These are phyloP conservation scores for Tadarida brasiliensis DNA, from an alignment of 2,797 vertebrate genomes.

Conservation along the genomic window DNA sequence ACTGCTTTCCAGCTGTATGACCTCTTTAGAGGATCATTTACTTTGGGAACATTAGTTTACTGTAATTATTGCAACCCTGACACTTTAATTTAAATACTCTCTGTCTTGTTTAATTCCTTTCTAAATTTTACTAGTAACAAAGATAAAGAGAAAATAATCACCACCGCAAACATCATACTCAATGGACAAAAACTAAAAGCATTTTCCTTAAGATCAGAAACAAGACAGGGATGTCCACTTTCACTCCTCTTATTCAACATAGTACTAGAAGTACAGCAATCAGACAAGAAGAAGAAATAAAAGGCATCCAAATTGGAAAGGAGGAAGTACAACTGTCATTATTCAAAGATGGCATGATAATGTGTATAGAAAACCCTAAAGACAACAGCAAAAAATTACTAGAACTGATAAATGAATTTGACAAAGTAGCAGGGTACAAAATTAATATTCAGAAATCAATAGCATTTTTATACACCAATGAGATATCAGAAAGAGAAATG, in stretches of 20 bases:
- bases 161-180: too few species aligned
- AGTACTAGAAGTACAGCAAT: too few species aligned
- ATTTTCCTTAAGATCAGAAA: too few species aligned
- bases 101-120: neutral
- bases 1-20: neutral
- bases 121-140: constrained; percentile 51
- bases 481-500: too few species aligned
- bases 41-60: constrained; percentile 6
- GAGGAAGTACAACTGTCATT: neutral
- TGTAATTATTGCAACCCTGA: neutral
- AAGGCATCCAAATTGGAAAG: neutral
- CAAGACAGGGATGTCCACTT: too few species aligned
- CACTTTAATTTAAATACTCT: constrained; percentile 1
- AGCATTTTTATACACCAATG: neutral
- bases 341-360: neutral
- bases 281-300: neutral
- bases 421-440: neutral
- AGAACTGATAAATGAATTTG: neutral
- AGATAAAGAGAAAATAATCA: constrained; percentile 51
- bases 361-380: neutral
- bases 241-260: too few species aligned
- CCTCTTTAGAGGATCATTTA: constrained; percentile 11
- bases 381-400: neutral
- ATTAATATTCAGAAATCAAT: neutral
- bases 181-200: too few species aligned